Evolutionary conservation across 2,113 vertebrate genomes (phyloP).

Genomic region (Malurus cyaneus): DNA sequence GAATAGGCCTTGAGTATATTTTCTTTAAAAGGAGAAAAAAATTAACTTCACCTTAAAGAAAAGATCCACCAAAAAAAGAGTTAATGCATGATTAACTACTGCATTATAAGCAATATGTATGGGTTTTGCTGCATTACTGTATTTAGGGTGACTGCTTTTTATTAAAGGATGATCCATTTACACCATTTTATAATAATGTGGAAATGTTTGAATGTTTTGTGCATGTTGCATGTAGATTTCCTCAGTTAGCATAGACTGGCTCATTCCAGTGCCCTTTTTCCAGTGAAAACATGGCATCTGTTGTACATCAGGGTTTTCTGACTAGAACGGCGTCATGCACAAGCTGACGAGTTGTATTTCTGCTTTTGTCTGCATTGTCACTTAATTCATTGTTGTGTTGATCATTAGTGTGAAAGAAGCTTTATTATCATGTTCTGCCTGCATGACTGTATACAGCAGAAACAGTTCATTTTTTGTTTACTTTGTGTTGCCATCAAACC

Average conservation of each 20-base stretch:
- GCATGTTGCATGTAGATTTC: neutral
- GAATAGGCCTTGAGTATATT: neutral
- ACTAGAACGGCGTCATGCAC: neutral
- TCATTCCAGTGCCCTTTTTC: neutral
- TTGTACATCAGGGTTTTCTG: neutral
- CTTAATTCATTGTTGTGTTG: neutral
- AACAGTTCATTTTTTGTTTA: neutral
- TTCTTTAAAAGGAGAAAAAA: neutral
- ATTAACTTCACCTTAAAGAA: neutral
- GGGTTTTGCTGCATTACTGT: neutral
- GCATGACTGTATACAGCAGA: neutral
- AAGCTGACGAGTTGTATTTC: neutral
- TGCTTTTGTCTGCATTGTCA: neutral
- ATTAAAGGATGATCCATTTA: neutral
- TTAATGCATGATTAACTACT: neutral
- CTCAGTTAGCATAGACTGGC: neutral
- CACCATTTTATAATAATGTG: neutral
- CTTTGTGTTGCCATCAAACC: conserved; percentile 50
- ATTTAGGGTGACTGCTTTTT: neutral
- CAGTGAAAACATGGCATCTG: neutral
- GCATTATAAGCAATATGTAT: neutral
- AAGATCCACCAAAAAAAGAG: neutral
- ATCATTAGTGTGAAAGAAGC: neutral
- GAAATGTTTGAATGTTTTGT: neutral
- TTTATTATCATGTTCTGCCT: neutral